Conservation (phyloP, 2,888 invertebrate genomes). For the Zhengitettix transpicula region DNA sequence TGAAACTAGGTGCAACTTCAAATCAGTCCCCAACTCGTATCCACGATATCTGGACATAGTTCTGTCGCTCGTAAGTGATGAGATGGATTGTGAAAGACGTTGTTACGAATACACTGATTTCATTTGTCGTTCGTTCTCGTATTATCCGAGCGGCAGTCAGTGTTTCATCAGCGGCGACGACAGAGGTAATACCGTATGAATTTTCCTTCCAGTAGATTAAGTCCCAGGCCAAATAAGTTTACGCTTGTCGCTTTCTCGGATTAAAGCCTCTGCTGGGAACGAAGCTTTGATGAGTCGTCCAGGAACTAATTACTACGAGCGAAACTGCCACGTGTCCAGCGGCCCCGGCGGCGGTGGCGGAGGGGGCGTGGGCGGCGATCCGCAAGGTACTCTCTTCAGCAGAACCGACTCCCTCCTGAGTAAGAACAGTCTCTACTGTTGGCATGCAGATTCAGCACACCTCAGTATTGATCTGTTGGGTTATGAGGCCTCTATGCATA, state of each 20-base stretch:
- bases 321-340: slow-evolving; percentile 19
- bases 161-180: slow-evolving; percentile 27
- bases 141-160: slow-evolving; percentile 24
- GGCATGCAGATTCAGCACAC: neutral
- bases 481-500: neutral
- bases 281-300: slow-evolving; percentile 20
- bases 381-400: slow-evolving; percentile 13
- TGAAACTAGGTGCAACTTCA: slow-evolving; percentile 19
- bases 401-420: slow-evolving; percentile 9
- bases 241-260: neutral
- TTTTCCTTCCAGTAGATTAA: too few relatives aligned
- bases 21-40: slow-evolving; percentile 20
- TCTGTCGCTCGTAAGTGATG: slow-evolving; percentile 21
- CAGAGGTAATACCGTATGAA: slow-evolving; percentile 17
- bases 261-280: slow-evolving; percentile 19
- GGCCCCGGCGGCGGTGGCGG: slow-evolving; percentile 15
- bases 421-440: slow-evolving; percentile 4
- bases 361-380: slow-evolving; percentile 4
- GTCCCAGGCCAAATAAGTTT: too few relatives aligned
- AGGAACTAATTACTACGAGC: slow-evolving; percentile 22
- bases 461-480: neutral
- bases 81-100: slow-evolving; percentile 23
- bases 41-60: slow-evolving; percentile 23
- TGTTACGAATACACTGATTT: slow-evolving; percentile 24
- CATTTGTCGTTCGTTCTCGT: slow-evolving; percentile 25